Evolutionary conservation across 2,113 vertebrate species (phyloP).

Genomic region (Solenodon paradoxus): DNA sequence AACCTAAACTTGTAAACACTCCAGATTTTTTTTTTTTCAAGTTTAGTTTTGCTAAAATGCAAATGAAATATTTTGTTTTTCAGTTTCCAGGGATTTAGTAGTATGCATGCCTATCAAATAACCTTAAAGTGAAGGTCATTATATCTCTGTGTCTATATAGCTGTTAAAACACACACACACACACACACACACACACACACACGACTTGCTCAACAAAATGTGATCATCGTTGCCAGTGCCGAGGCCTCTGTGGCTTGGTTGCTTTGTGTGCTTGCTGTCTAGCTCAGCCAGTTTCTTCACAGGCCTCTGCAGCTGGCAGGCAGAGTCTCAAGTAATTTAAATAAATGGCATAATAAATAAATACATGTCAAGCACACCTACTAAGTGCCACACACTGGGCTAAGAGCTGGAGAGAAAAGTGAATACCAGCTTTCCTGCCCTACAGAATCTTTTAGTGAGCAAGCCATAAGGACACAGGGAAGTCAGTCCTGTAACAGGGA

Average conservation of each 20-base stretch:
- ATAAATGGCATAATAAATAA: neutral
- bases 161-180: no score
- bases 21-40: constrained; percentile 13
- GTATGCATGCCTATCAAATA: neutral
- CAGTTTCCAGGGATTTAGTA: neutral
- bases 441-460: neutral
- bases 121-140: neutral
- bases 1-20: constrained; percentile 60
- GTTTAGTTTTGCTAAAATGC: constrained; percentile 39
- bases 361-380: neutral
- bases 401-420: neutral
- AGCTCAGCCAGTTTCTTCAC: neutral
- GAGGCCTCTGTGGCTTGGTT: neutral
- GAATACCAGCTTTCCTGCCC: neutral
- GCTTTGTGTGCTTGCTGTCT: neutral
- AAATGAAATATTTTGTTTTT: constrained; percentile 44
- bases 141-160: neutral
- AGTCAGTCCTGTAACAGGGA: neutral
- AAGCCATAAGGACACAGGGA: neutral
- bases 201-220: neutral
- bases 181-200: no score
- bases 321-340: neutral
- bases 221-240: neutral
- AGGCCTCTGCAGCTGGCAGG: neutral
- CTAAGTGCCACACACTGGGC: neutral